Conservation (phyloP, 2,888 invertebrate genomes). For the Troides oblongomaculatus region DNA sequence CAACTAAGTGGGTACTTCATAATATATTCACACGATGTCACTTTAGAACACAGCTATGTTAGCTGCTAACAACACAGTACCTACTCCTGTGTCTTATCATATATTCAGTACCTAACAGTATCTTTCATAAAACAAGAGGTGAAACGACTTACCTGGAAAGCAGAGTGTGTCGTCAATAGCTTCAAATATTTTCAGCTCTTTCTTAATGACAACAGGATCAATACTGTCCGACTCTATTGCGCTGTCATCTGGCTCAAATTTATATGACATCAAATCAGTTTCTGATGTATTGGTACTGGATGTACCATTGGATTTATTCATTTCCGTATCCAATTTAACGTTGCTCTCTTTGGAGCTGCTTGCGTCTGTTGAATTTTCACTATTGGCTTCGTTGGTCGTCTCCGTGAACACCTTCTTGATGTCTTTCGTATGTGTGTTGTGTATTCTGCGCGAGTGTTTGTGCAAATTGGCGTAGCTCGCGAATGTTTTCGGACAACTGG, state of each 20-base stretch:
- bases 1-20: too few relatives aligned
- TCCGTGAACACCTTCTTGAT: conserved; percentile 32
- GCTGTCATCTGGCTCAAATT: conserved; percentile 43
- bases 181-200: conserved; percentile 45
- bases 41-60: too few relatives aligned
- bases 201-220: conserved; percentile 40
- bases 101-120: too few relatives aligned
- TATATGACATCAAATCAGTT: conserved; percentile 30
- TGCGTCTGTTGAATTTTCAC: conserved; percentile 22
- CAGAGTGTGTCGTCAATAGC: conserved; percentile 4
- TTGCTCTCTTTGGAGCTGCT: conserved; percentile 19
- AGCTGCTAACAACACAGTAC: too few relatives aligned
- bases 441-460: conserved; percentile 74
- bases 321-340: conserved; percentile 28
- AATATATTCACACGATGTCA: too few relatives aligned
- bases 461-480: conserved; percentile 79
- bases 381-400: conserved; percentile 14
- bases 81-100: too few relatives aligned
- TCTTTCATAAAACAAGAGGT: too few relatives aligned
- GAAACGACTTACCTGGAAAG: conserved; percentile 40
- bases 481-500: conserved; percentile 77
- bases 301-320: conserved; percentile 41
- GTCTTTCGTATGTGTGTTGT: conserved; percentile 47
- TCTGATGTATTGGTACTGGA: conserved; percentile 4
- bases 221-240: conserved; percentile 49